These are phyloP conservation scores for Apeltes quadracus DNA, from an alignment of 2,113 vertebrate genomes.

Conservation along the genomic window DNA sequence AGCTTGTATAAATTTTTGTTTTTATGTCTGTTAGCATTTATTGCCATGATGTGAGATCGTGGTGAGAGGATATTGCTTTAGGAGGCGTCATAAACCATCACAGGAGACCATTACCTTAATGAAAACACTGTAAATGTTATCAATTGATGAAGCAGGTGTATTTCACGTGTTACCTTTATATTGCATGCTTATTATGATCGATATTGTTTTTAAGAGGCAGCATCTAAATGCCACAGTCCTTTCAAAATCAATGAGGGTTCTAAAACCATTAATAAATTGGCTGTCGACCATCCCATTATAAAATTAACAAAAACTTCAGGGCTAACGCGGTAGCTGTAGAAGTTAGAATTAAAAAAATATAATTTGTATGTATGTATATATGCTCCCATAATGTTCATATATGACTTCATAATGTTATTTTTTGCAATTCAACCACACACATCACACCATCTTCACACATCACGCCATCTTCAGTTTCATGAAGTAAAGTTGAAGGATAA, in stretches of 20 bases:
- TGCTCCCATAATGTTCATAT: no score
- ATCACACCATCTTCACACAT: no score
- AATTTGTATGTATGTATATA: no score
- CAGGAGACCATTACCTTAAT: constrained; percentile 78
- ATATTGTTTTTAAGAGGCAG: constrained; percentile 31
- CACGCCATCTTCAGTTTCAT: neutral
- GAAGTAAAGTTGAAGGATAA: neutral
- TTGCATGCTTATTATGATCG: constrained; percentile 18
- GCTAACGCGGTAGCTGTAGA: no score
- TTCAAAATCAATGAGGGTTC: neutral
- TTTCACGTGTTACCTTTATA: constrained; percentile 44
- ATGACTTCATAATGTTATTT: no score
- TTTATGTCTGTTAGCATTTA: constrained; percentile 60
- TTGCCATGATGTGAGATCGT: constrained; percentile 55
- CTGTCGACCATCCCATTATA: neutral
- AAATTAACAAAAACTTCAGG: neutral
- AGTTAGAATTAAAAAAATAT: no score
- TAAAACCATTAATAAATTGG: neutral
- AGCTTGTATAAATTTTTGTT: constrained; percentile 15
- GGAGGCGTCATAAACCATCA: constrained; percentile 69
- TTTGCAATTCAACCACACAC: neutral
- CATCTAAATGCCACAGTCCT: constrained; percentile 24
- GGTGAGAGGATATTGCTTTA: constrained; percentile 71
- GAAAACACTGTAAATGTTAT: constrained; percentile 73
- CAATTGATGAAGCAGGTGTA: constrained; percentile 62